phyloP scores from a whole-genome alignment of 2,888 invertebrate species.

The Byasa hedistus region DNA sequence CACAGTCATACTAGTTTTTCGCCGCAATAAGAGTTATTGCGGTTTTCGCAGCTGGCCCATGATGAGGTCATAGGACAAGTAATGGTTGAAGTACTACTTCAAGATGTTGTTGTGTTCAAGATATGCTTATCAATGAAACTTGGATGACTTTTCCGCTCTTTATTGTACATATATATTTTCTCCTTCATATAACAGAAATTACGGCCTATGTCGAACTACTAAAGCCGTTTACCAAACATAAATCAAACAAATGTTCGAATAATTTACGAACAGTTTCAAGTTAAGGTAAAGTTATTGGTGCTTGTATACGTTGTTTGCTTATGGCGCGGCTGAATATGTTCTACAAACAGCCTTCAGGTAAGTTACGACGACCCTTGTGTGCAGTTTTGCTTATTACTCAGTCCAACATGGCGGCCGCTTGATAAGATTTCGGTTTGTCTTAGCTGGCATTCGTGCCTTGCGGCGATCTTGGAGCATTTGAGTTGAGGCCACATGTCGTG shows the following conservation, averaged over 20 bases:
- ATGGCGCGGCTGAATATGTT: conserved; percentile 59
- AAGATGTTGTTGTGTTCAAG: too few species aligned
- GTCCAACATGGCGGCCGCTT: conserved; percentile 71
- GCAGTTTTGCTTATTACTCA: conserved; percentile 78
- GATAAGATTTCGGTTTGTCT: conserved; percentile 79
- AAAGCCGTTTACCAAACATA: conserved; percentile 16
- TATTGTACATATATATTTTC: background rate
- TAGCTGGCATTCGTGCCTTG: conserved; percentile 72
- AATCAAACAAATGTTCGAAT: conserved; percentile 23
- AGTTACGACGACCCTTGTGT: conserved; percentile 65
- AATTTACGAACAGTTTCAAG: conserved; percentile 18
- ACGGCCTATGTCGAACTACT: conserved; percentile 3
- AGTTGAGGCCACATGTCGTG: conserved; percentile 51
- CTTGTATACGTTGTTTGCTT: conserved; percentile 59
- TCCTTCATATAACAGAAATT: background rate
- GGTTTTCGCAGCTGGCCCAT: too few species aligned
- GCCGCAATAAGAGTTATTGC: too few species aligned
- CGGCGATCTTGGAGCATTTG: conserved; percentile 69
- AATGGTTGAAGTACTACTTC: too few species aligned
- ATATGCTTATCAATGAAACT: too few species aligned
- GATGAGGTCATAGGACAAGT: too few species aligned
- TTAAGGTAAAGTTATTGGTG: conserved; percentile 31
- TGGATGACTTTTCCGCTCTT: too few species aligned
- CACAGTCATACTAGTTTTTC: too few species aligned
- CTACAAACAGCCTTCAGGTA: conserved; percentile 71